Evolutionary conservation across 1,140 invertebrate genomes (phyloP).

Genomic region (Atta colombica): DNA sequence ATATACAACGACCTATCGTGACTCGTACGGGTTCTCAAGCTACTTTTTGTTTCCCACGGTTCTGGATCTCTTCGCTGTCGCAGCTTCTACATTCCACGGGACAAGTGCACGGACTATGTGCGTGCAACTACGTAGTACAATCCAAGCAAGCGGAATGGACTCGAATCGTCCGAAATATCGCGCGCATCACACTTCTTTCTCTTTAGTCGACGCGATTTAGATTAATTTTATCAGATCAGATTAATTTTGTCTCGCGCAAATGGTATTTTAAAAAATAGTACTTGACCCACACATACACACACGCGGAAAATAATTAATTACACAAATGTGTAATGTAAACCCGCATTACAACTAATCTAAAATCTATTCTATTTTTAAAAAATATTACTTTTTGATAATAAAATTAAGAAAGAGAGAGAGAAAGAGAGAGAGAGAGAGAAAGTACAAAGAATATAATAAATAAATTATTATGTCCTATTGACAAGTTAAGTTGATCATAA

Average conservation of each 20-base stretch:
- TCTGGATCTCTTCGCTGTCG: constrained; percentile 69
- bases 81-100: constrained; percentile 72
- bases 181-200: not conserved
- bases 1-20: constrained; percentile 75
- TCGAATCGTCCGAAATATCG: constrained; percentile 46
- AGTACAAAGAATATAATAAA: not conserved
- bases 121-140: constrained; percentile 34
- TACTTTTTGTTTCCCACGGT: constrained; percentile 79
- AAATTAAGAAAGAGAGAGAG: not conserved
- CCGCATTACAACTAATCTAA: not conserved
- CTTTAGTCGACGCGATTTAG: not conserved
- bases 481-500: constrained; percentile 25
- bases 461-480: not conserved
- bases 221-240: not conserved
- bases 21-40: constrained; percentile 77
- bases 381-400: not conserved
- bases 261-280: not conserved
- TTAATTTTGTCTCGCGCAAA: not conserved
- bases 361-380: not conserved
- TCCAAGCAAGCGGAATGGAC: constrained; percentile 29
- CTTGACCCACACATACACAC: not conserved
- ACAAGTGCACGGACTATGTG: constrained; percentile 53
- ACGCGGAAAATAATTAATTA: not conserved
- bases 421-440: not conserved
- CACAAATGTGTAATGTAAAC: not conserved